Percentiles rank a stretch among this genome's conserved stretches.
These are phyloP conservation scores for Calyptomena viridis DNA, from an alignment of 2,113 vertebrate species.

Conservation along the genomic window DNA sequence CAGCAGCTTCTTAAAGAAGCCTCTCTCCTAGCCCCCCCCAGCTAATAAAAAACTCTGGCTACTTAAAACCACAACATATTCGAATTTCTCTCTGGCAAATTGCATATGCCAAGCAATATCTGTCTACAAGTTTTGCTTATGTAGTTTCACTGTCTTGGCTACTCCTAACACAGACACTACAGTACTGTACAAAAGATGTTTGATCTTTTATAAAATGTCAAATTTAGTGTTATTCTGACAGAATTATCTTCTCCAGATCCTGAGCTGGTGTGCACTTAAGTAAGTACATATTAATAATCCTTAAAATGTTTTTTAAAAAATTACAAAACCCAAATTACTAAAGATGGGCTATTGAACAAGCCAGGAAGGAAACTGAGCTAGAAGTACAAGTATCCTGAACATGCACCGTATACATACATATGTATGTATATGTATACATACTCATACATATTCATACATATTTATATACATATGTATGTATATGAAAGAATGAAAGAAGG, in stretches of 20 bases:
- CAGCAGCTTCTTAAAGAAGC: too few relatives aligned
- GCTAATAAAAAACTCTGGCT: too few relatives aligned
- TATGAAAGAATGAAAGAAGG: neutral
- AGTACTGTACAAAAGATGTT: neutral
- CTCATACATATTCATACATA: too few relatives aligned
- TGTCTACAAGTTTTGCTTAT: neutral
- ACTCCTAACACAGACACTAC: neutral
- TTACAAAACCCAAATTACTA: neutral
- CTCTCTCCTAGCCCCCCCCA: too few relatives aligned
- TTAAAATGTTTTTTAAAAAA: neutral
- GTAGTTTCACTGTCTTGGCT: neutral
- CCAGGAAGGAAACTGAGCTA: neutral
- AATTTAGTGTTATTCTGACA: neutral
- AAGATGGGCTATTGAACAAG: neutral
- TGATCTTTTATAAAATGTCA: conserved; percentile 13
- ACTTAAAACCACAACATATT: too few relatives aligned
- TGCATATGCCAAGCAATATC: neutral
- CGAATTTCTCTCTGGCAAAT: conserved; percentile 13
- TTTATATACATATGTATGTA: too few relatives aligned
- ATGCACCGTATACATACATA: neutral
- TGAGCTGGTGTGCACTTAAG: neutral
- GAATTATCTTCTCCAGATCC: neutral
- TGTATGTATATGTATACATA: too few relatives aligned
- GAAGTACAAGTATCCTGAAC: neutral
- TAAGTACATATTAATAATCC: neutral